A percentile compares a stretch with the other conserved stretches of the same genome.
phyloP scores from a whole-genome alignment of 2,888 invertebrate genomes.

The Arctia plantaginis region DNA sequence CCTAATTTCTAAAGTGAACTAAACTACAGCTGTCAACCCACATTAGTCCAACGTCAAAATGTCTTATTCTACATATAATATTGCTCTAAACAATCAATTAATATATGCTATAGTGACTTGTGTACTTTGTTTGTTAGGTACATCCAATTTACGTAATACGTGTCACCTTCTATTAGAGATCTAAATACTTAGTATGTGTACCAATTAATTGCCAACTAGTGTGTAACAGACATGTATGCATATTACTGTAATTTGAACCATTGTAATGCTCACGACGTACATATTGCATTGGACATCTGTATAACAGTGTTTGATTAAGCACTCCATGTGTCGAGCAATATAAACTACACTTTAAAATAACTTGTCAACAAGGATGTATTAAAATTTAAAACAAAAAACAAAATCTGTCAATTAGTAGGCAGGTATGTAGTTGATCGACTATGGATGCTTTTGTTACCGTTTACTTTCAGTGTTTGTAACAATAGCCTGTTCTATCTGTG shows the following conservation, averaged over 20 bases:
- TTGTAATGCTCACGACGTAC: slow-evolving; percentile 25
- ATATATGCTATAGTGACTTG: neutral
- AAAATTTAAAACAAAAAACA: neutral
- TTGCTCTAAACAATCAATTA: neutral
- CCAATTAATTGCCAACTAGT: slow-evolving; percentile 37
- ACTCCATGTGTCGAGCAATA: slow-evolving; percentile 8
- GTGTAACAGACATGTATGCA: slow-evolving; percentile 24
- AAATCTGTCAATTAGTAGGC: too few species aligned
- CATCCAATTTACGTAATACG: slow-evolving; percentile 30
- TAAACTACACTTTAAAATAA: neutral
- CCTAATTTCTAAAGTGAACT: neutral
- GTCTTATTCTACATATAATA: neutral
- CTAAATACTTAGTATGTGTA: slow-evolving; percentile 8
- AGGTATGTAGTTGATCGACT: too few species aligned
- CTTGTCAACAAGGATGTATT: neutral
- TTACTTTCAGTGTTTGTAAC: too few species aligned
- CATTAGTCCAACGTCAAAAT: neutral
- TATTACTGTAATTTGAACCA: slow-evolving; percentile 38
- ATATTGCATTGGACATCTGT: slow-evolving; percentile 18
- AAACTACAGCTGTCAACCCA: neutral
- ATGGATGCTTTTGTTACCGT: too few species aligned
- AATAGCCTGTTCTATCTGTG: too few species aligned
- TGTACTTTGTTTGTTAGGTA: slow-evolving; percentile 18
- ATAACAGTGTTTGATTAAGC: slow-evolving; percentile 12
- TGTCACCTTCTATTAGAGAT: slow-evolving; percentile 28